Conservation (phyloP, 2,113 vertebrate genomes). For the Halcyon malimbica region DNA sequence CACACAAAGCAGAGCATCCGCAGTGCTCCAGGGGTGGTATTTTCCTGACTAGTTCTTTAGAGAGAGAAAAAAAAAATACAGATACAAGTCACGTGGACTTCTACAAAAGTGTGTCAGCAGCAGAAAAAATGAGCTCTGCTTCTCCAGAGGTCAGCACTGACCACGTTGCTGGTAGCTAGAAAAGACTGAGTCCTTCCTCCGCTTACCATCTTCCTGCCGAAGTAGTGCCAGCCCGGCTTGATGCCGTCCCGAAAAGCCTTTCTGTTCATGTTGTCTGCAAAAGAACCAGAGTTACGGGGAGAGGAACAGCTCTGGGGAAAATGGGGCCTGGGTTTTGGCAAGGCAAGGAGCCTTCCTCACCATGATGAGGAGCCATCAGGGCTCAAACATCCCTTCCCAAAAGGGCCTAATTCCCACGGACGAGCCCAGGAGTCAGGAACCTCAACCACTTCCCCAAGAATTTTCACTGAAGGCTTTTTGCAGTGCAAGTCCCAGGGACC, state of each 20-base stretch:
- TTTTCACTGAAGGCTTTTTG: neutral
- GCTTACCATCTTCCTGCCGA: slow-evolving; percentile 94
- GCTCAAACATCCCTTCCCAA: neutral
- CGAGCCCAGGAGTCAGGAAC: accelerated
- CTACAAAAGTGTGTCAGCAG: neutral
- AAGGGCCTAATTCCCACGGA: accelerated
- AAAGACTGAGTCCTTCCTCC: neutral
- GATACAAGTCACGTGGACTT: accelerated
- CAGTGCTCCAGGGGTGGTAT: neutral
- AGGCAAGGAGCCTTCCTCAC: neutral
- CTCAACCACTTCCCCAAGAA: neutral
- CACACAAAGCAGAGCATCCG: neutral
- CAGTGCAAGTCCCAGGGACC: neutral
- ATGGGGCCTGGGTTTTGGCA: accelerated
- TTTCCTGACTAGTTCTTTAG: neutral
- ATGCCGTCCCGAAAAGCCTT: slow-evolving; percentile 86
- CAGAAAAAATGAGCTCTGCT: neutral
- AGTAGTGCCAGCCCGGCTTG: slow-evolving; percentile 91
- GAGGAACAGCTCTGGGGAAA: neutral
- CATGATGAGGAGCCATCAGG: accelerated
- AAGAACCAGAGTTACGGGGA: neutral
- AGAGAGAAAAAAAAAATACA: neutral
- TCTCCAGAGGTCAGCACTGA: neutral
- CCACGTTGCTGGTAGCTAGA: accelerated
- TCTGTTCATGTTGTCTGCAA: slow-evolving; percentile 85